Percentiles rank a stretch among this genome's conserved stretches.
These are phyloP conservation scores for Dasyornis broadbenti DNA, from an alignment of 2,113 vertebrate genomes.

Conservation along the genomic window DNA sequence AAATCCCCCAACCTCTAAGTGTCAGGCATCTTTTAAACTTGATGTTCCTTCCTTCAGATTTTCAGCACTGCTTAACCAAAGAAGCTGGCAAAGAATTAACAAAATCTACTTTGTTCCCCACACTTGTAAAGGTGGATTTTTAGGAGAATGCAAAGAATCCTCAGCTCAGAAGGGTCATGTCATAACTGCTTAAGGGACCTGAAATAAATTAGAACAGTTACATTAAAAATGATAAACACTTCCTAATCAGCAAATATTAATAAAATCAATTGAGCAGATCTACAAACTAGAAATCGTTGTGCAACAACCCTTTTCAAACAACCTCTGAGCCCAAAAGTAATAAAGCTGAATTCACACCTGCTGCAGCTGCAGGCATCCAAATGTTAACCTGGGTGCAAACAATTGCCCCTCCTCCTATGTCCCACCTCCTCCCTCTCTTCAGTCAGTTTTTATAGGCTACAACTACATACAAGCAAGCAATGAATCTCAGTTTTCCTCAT, in stretches of 20 bases:
- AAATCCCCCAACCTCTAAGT: not conserved
- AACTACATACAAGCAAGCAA: not conserved
- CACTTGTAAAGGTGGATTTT: not conserved
- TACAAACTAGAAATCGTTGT: not conserved
- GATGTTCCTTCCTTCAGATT: not conserved
- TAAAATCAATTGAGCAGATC: not conserved
- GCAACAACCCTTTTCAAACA: not conserved
- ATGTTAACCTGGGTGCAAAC: not conserved
- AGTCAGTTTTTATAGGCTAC: not conserved
- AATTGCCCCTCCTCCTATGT: fast-evolving
- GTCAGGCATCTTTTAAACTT: not conserved
- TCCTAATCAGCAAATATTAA: not conserved
- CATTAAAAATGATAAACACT: fast-evolving
- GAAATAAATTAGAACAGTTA: not conserved
- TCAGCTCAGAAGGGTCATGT: not conserved
- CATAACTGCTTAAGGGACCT: not conserved
- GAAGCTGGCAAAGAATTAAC: not conserved
- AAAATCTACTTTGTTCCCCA: not conserved
- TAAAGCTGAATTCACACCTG: not conserved
- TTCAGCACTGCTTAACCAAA: not conserved
- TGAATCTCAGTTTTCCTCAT: not conserved
- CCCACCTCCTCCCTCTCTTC: not conserved
- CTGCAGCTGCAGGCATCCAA: not conserved
- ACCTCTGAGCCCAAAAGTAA: not conserved
- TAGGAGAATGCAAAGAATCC: not conserved